These are phyloP conservation scores for Dendropsophus ebraccatus DNA, from an alignment of 2,113 vertebrate genomes.

Conservation along the genomic window DNA sequence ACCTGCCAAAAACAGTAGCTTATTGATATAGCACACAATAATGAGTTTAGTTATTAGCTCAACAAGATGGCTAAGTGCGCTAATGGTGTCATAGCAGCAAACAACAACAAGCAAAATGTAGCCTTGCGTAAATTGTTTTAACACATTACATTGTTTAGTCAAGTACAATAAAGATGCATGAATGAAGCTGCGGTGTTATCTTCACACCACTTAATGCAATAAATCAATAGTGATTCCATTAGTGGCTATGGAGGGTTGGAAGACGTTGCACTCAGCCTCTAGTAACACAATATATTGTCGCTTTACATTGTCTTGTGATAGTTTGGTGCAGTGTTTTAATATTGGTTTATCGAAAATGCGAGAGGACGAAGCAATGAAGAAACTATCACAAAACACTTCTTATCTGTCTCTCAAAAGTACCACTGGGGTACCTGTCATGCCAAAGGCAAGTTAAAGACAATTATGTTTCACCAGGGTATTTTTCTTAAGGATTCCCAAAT, in stretches of 20 bases:
- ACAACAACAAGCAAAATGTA: background rate
- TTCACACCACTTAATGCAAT: constrained; percentile 4
- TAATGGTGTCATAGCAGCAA: background rate
- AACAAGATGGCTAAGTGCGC: background rate
- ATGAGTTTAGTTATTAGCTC: background rate
- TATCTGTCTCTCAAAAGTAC: too few relatives aligned
- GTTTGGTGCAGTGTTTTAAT: background rate
- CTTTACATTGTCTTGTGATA: background rate
- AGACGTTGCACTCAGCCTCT: background rate
- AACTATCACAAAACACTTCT: background rate
- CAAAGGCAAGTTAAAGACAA: too few relatives aligned
- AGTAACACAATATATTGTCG: background rate
- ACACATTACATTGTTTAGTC: background rate
- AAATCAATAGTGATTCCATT: background rate
- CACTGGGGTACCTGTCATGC: too few relatives aligned
- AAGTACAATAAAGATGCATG: background rate
- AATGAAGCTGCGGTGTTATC: background rate
- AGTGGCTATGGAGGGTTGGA: background rate
- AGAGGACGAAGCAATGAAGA: background rate
- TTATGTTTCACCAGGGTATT: too few relatives aligned
- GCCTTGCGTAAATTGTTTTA: background rate
- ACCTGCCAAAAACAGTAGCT: too few relatives aligned
- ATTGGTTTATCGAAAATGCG: background rate
- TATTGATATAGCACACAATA: background rate
- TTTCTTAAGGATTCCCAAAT: too few relatives aligned